Evolutionary conservation across 1,140 invertebrate species (phyloP).

Genomic region (Theocolax elegans): DNA sequence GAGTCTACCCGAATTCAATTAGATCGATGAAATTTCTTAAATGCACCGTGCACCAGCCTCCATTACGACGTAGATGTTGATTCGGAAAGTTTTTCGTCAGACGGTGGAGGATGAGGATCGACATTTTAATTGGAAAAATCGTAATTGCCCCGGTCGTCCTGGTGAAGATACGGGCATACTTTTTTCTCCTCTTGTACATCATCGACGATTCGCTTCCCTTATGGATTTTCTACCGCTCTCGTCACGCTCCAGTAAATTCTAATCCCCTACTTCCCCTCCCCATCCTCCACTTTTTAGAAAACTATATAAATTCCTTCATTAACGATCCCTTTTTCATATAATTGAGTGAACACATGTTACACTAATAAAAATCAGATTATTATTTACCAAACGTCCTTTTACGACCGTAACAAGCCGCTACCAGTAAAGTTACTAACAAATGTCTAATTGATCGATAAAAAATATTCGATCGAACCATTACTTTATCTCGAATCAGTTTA

Average conservation of each 20-base stretch:
- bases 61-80: conserved; percentile 23
- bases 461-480: too few species aligned
- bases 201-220: conserved; percentile 17
- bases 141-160: conserved; percentile 14
- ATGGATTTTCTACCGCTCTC: conserved; percentile 14
- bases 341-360: too few species aligned
- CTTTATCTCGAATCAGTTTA: too few species aligned
- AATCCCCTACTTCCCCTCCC: neutral
- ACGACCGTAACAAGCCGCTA: too few species aligned
- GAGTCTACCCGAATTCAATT: conserved; percentile 26
- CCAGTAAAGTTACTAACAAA: too few species aligned
- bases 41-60: neutral
- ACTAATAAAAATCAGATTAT: too few species aligned
- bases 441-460: too few species aligned
- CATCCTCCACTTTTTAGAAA: neutral
- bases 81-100: conserved; percentile 29
- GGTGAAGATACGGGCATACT: neutral
- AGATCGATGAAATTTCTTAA: conserved; percentile 37
- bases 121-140: conserved; percentile 36
- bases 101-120: neutral
- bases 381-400: too few species aligned
- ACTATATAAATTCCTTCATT: neutral
- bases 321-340: neutral
- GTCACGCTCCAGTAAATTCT: neutral
- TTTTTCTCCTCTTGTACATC: neutral